Conservation (phyloP, 2,113 vertebrate genomes). For the Solea solea region DNA sequence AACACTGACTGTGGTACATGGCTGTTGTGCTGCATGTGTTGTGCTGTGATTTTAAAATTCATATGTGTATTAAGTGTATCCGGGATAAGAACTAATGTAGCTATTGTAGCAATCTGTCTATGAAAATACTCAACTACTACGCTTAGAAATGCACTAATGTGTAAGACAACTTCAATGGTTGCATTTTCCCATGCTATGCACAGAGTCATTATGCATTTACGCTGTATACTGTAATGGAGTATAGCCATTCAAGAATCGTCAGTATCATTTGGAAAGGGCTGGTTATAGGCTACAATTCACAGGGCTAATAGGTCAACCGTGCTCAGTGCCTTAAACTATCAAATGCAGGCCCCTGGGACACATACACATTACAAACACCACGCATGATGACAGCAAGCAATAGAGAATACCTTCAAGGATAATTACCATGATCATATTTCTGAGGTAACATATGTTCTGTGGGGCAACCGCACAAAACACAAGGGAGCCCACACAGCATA, state of each 20-base stretch:
- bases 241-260: conserved; percentile 30
- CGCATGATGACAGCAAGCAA: conserved; percentile 53
- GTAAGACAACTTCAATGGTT: conserved; percentile 9
- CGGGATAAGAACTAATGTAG: too few relatives aligned
- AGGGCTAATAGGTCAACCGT: conserved; percentile 52
- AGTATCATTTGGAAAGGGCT: conserved; percentile 37
- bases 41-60: too few relatives aligned
- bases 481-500: conserved; percentile 11
- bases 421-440: conserved; percentile 65
- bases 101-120: too few relatives aligned
- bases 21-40: too few relatives aligned
- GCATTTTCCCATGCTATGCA: conserved; percentile 13
- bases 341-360: conserved; percentile 34
- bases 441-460: conserved; percentile 54
- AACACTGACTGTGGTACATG: too few relatives aligned
- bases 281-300: conserved; percentile 7
- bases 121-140: too few relatives aligned
- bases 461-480: conserved; percentile 8
- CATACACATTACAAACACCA: conserved; percentile 37
- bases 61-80: too few relatives aligned
- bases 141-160: too few relatives aligned
- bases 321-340: conserved; percentile 42
- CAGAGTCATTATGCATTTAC: conserved; percentile 22
- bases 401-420: conserved; percentile 49
- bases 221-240: conserved; percentile 5